These are phyloP conservation scores for Latheticus oryzae DNA, from an alignment of 2,888 invertebrate genomes.

Conservation along the genomic window DNA sequence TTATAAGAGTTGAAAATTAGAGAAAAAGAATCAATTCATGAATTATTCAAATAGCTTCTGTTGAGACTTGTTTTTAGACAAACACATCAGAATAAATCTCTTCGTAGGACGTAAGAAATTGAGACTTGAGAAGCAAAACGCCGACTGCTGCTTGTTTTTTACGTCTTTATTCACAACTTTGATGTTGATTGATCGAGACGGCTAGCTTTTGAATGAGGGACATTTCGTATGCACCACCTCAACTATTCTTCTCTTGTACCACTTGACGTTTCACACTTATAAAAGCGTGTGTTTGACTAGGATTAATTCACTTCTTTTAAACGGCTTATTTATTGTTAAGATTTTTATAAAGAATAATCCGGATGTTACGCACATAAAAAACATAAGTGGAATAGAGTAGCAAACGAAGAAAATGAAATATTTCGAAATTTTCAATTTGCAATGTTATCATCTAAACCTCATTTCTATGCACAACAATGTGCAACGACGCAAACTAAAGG, in stretches of 20 bases:
- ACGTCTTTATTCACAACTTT: constrained; percentile 1
- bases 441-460: no score
- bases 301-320: constrained; percentile 28
- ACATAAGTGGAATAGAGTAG: no score
- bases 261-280: constrained; percentile 26
- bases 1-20: no score
- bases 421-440: no score
- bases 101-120: neutral
- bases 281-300: constrained; percentile 24
- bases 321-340: no score
- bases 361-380: neutral
- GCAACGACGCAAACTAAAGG: constrained; percentile 10
- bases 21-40: no score
- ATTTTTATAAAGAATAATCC: no score
- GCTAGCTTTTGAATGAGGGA: constrained; percentile 6
- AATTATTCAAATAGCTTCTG: no score
- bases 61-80: no score
- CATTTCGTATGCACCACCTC: constrained; percentile 24
- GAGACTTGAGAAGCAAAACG: neutral
- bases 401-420: no score
- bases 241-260: constrained; percentile 10
- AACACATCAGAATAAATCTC: no score
- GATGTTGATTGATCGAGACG: constrained; percentile 29
- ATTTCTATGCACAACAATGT: constrained; percentile 21
- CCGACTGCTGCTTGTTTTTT: neutral